Conservation (phyloP, 1,140 invertebrate genomes). For the Oreohelix idahoensis region DNA sequence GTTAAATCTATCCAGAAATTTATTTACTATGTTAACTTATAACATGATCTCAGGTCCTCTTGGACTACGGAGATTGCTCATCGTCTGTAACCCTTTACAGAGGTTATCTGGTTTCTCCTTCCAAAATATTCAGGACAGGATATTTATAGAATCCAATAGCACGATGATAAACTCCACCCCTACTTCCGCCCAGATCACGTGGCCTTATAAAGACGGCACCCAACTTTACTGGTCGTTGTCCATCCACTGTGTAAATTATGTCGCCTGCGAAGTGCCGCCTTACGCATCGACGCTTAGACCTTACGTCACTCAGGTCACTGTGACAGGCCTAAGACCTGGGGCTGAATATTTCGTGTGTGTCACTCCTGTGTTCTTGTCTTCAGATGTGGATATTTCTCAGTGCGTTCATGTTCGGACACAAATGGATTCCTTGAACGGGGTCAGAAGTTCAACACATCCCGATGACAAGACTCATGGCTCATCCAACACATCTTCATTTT, state of each 20-base stretch:
- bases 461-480: background rate
- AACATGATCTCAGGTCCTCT: background rate
- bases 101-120: constrained; percentile 45
- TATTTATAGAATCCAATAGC: constrained; percentile 47
- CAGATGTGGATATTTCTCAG: constrained; percentile 44
- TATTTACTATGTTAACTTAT: background rate
- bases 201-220: constrained; percentile 48
- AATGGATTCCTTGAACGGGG: background rate
- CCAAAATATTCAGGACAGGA: constrained; percentile 1
- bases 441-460: background rate
- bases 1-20: constrained; percentile 18
- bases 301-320: constrained; percentile 23
- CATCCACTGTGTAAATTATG: constrained; percentile 36
- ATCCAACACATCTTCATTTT: background rate
- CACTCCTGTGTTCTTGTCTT: constrained; percentile 46
- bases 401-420: constrained; percentile 45
- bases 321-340: constrained; percentile 32
- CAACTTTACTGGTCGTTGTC: constrained; percentile 52
- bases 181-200: constrained; percentile 38
- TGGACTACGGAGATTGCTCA: constrained; percentile 3
- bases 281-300: constrained; percentile 43
- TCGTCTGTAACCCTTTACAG: constrained; percentile 44
- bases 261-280: constrained; percentile 1
- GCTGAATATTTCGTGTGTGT: constrained; percentile 50
- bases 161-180: constrained; percentile 22